Conservation (phyloP, 2,888 invertebrate species). For the Polylopha cassiicola region DNA sequence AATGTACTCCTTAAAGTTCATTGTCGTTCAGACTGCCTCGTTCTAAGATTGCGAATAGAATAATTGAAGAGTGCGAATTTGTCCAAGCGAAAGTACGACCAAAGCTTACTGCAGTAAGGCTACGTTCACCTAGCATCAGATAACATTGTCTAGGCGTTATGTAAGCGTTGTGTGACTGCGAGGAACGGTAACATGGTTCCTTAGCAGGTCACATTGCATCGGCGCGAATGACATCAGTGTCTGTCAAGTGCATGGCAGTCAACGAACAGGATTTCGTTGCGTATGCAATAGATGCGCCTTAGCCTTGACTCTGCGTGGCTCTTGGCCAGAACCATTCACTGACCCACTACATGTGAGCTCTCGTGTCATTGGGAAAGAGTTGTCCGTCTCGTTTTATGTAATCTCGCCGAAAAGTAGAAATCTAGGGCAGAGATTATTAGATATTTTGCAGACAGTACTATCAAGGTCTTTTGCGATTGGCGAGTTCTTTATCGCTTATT, state of each 20-base stretch:
- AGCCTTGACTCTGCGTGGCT: constrained; percentile 66
- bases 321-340: constrained; percentile 64
- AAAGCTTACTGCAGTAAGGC: constrained; percentile 47
- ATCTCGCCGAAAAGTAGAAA: constrained; percentile 14
- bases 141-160: constrained; percentile 65
- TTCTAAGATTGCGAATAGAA: constrained; percentile 42
- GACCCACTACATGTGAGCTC: constrained; percentile 52
- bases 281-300: constrained; percentile 60
- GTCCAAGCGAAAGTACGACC: constrained; percentile 60
- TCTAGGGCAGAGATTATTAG: constrained; percentile 17
- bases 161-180: constrained; percentile 63
- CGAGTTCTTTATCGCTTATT: constrained; percentile 12
- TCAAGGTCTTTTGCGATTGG: constrained; percentile 16
- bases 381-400: constrained; percentile 12
- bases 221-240: constrained; percentile 68
- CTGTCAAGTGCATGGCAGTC: constrained; percentile 71
- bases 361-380: constrained; percentile 25
- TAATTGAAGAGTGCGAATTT: constrained; percentile 42
- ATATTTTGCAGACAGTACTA: constrained; percentile 7
- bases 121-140: constrained; percentile 45
- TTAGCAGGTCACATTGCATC: constrained; percentile 69
- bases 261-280: constrained; percentile 70
- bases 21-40: constrained; percentile 27
- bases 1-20: constrained; percentile 35
- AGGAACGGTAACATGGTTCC: constrained; percentile 69